Evolutionary conservation across 2,888 invertebrate genomes (phyloP).

Genomic region (Aphodius granarius): DNA sequence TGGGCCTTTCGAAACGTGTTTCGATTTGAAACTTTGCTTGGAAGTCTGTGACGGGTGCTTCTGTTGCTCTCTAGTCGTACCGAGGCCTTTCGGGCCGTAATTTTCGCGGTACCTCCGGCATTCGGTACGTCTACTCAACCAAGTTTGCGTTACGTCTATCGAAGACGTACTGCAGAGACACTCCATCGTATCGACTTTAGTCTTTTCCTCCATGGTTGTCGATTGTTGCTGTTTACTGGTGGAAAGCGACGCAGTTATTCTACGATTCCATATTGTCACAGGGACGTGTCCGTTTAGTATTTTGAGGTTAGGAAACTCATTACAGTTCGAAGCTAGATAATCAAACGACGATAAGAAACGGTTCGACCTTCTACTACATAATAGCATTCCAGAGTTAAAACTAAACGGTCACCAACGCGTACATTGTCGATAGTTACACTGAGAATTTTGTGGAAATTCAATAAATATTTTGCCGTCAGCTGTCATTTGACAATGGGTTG

Average conservation of each 20-base stretch:
- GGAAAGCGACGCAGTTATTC: neutral
- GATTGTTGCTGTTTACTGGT: neutral
- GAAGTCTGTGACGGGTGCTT: neutral
- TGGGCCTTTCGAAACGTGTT: neutral
- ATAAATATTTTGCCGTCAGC: neutral
- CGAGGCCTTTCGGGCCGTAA: neutral
- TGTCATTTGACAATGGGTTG: neutral
- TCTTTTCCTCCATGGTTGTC: neutral
- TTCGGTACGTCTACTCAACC: neutral
- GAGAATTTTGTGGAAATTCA: neutral
- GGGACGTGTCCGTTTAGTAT: neutral
- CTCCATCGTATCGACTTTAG: neutral
- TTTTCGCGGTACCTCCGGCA: neutral
- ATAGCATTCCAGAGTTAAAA: constrained; percentile 3
- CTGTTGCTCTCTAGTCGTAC: neutral
- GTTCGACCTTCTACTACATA: constrained; percentile 5
- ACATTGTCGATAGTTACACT: neutral
- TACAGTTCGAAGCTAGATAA: neutral
- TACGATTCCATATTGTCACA: neutral
- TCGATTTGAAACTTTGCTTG: neutral
- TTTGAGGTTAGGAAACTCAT: constrained; percentile 6
- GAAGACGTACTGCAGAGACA: neutral
- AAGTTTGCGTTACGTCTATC: neutral
- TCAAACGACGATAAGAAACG: constrained; percentile 5
- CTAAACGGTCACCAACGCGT: neutral